Evolutionary conservation across 2,797 vertebrate species (phyloP), one percentile per base, ranked within the genome.

Genomic region (Poliocrania exsul): DNA sequence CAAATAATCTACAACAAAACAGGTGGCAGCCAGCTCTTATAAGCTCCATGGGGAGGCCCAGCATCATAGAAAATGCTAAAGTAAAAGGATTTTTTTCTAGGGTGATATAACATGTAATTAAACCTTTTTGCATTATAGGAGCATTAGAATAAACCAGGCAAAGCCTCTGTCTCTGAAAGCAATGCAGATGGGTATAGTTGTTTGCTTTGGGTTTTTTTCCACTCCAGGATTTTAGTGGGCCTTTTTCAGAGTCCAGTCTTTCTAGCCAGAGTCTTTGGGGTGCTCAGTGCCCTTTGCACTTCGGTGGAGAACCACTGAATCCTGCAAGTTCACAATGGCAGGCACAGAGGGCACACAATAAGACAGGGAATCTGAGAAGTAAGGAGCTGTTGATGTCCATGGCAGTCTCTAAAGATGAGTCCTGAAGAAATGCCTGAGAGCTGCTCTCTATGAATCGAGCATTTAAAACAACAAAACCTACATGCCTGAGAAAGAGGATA

Each of bases 281-380:
- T 44, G 6, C 28, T 70, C 33, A 38, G 20, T 35, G 42, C 23
- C 23, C 19, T 53, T 73, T 89, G 20, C 10, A 26, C 19, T 33
- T 71, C 61, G 26, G 9, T 50, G 57, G 40, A 65, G 9, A 83
- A 28, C 9, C 47, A 33, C 25, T 69, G 72, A 82, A 92, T 64
- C n/a, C 29, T 69, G 25, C 16, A 53, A 62, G 11, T 10, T 69
- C 44, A 33, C 2, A 0, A 37, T 51, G 18, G 10, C n/a, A 15
- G 0, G 4, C 28, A 9, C 25, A 23, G 35, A 38, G 12, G 4
- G 2, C 8, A 38, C 29, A 44, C 2, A 25, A 53, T 16, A 77
- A 60, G 49, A 66, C 20, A 47, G 9, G 17, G 29, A n/a, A 65
- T 14, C 62, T 40, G 38, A 67, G 50, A 47, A 62, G 11, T 3